Base-by-base conservation (phyloP, 2,888 invertebrate species). In the Hemithea aestivaria region DNA sequence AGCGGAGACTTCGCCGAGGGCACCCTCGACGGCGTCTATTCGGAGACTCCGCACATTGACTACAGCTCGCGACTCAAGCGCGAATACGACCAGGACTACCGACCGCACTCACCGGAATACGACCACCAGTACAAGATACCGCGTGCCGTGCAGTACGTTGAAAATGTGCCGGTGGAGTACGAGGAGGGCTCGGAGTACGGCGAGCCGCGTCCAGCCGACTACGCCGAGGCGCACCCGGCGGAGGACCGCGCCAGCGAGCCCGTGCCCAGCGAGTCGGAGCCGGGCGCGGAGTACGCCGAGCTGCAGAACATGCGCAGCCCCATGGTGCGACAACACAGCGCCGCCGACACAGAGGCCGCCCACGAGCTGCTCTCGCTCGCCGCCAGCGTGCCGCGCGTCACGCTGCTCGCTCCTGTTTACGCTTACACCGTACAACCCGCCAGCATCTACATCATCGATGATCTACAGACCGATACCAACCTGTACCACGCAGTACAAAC, bases 331-430 rank as follows among this genome's bases (percentile, higher is more conserved):
- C 88, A 88, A 62, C 89, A 91, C 34, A 91, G 92, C 55, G 91
- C 93, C 12, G 96, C 94, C 63, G 96, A 96, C 77, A 96, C 95
- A 6, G 95, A 96, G 81, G 96, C 95, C 20, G 96, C 96, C 1
- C 95, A 95, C 71, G 96, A 94, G 71, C 85, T 93, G 45, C 82
- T 94, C 16, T 94, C 93, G 28, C 80, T 94, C 21, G 93, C 94
- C 1, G 92, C 94, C 58, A 93, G 94, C 53, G 73, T 93, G 59
- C 94, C 94, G 7, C 95, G 93, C 8, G 87, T 93, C 49, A n/a
- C n/a, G n/a, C 92, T 91, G 30, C 93, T 92, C 20, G 89, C 92
- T 53, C 76, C 89, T 53, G 58, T 88, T 76, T 67, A 88, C 90
- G 68, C 94, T 68, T 65, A 94, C 92, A 55, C 94, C 90, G 39